Conservation (phyloP, 2,888 invertebrate genomes). For the Drosophila vallismaia region DNA sequence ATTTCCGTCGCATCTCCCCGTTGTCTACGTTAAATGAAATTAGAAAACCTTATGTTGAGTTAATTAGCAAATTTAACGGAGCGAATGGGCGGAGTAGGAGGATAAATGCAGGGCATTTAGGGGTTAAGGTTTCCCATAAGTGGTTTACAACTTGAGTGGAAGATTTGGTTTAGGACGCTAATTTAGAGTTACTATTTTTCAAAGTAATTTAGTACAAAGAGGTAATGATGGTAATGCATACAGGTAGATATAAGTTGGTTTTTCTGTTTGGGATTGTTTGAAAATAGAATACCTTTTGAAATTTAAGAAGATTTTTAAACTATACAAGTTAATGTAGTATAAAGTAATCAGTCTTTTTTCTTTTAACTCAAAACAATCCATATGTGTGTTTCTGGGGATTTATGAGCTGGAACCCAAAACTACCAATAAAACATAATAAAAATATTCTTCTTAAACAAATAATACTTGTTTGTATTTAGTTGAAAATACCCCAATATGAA, state of each 20-base stretch:
- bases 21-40: constrained; percentile 71
- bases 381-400: not conserved
- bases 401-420: not conserved
- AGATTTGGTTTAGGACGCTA: not conserved
- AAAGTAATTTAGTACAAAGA: no score
- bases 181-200: no score
- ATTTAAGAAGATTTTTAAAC: no score
- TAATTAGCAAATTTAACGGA: constrained; percentile 74
- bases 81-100: not conserved
- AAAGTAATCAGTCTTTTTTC: no score
- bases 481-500: not conserved
- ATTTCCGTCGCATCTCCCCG: constrained; percentile 10
- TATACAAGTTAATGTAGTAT: no score
- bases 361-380: no score
- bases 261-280: no score
- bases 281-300: no score
- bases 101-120: constrained; percentile 7
- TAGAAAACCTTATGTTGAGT: constrained; percentile 80
- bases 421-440: not conserved
- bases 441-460: not conserved
- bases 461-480: not conserved
- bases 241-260: no score
- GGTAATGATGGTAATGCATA: no score
- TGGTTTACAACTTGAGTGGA: no score
- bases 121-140: constrained; percentile 2